These are phyloP conservation scores for Leucopternis melanops DNA, from an alignment of 2,113 vertebrate genomes.

Conservation along the genomic window DNA sequence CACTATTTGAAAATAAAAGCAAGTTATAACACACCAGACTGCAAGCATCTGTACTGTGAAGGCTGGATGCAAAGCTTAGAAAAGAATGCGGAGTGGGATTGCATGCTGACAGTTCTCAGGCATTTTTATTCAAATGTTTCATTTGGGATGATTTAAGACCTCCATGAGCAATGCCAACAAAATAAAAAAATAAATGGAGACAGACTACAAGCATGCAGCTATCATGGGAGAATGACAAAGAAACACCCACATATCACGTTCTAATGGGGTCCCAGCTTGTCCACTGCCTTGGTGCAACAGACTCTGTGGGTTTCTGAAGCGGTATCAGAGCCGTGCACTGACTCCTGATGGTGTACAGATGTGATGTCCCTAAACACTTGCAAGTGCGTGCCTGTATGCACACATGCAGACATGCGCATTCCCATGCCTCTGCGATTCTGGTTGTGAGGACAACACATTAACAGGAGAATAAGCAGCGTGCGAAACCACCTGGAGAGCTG, in stretches of 20 bases:
- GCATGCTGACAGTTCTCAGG: neutral
- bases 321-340: neutral
- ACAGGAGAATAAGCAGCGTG: neutral
- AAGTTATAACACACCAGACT: conserved; percentile 47
- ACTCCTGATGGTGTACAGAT: neutral
- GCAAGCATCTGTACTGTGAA: conserved; percentile 60
- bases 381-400: neutral
- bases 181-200: neutral
- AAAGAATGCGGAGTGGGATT: neutral
- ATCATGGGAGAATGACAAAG: neutral
- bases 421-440: neutral
- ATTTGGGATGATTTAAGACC: conserved; percentile 3
- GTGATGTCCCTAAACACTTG: neutral
- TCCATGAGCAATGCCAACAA: neutral
- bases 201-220: neutral
- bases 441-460: neutral
- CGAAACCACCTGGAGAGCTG: neutral
- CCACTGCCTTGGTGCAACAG: fast-evolving
- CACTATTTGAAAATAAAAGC: conserved; percentile 55
- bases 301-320: neutral
- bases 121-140: conserved; percentile 5
- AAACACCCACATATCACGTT: neutral
- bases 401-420: neutral
- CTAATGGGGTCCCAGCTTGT: neutral
- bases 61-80: conserved; percentile 13